phyloP scores from a whole-genome alignment of 1,140 invertebrate genomes.

The Paralvinella palmiformis region DNA sequence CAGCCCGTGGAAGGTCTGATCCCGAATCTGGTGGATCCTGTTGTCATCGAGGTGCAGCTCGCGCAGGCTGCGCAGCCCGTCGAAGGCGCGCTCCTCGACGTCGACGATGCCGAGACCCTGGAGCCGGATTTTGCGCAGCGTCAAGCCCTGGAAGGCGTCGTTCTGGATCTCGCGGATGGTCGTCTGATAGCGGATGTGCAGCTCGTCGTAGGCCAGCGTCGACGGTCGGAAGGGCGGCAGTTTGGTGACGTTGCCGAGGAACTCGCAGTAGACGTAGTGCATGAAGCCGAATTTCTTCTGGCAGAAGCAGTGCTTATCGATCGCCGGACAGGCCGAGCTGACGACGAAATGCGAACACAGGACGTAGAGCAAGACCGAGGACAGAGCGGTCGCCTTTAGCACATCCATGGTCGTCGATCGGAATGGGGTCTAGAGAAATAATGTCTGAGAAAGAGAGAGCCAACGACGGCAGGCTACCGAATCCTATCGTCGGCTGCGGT shows the following conservation, averaged over 20 bases:
- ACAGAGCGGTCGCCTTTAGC: too few species aligned
- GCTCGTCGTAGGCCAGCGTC: neutral
- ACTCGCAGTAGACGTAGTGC: constrained; percentile 1
- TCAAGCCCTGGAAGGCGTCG: constrained; percentile 2
- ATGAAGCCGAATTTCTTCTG: neutral
- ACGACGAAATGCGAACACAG: too few species aligned
- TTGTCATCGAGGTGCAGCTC: constrained; percentile 79
- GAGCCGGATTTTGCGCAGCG: neutral
- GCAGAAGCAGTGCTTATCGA: neutral
- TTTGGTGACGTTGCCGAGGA: neutral
- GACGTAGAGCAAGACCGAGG: too few species aligned
- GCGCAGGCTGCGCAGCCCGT: constrained; percentile 58
- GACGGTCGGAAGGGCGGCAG: neutral
- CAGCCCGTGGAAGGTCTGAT: neutral
- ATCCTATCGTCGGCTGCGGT: too few species aligned
- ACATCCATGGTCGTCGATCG: too few species aligned
- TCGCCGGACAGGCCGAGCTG: constrained; percentile 3
- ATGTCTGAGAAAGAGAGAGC: too few species aligned
- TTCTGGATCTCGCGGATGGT: neutral
- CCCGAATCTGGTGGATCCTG: constrained; percentile 59
- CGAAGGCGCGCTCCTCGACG: constrained; percentile 9
- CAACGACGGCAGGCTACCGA: too few species aligned
- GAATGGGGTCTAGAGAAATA: too few species aligned
- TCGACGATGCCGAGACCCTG: constrained; percentile 5
- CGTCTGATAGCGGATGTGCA: neutral